These are phyloP conservation scores for Polyommatus icarus DNA, from an alignment of 2,888 invertebrate species.

Conservation along the genomic window DNA sequence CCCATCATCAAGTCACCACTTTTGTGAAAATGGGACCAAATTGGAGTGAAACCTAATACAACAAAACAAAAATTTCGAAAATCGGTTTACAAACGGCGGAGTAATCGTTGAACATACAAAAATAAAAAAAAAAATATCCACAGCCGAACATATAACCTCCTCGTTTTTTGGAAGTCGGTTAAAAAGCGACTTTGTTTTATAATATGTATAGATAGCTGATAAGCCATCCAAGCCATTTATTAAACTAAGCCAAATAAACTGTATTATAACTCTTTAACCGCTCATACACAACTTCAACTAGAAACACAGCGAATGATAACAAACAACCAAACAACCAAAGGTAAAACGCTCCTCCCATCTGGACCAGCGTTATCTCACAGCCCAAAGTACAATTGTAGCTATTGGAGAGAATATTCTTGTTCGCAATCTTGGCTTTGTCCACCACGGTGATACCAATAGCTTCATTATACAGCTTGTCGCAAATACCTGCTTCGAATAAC, in stretches of 20 bases:
- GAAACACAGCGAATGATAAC: slow-evolving; percentile 52
- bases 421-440: slow-evolving; percentile 51
- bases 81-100: too few relatives aligned
- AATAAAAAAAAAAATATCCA: too few relatives aligned
- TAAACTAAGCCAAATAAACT: neutral
- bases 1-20: too few relatives aligned
- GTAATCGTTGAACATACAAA: too few relatives aligned
- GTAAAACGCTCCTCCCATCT: slow-evolving; percentile 57
- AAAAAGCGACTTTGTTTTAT: too few relatives aligned
- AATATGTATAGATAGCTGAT: too few relatives aligned
- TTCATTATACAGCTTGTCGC: slow-evolving; percentile 53
- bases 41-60: too few relatives aligned
- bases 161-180: too few relatives aligned
- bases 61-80: too few relatives aligned
- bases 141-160: too few relatives aligned
- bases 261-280: neutral
- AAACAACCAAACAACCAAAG: slow-evolving; percentile 56
- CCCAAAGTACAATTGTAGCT: slow-evolving; percentile 62
- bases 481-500: slow-evolving; percentile 64
- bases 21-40: too few relatives aligned
- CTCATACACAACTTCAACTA: slow-evolving; percentile 47
- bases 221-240: too few relatives aligned
- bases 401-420: slow-evolving; percentile 52
- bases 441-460: slow-evolving; percentile 56
- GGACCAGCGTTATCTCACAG: slow-evolving; percentile 56